Conservation (phyloP, 1,140 invertebrate genomes). For the Belonocnema kinseyi region DNA sequence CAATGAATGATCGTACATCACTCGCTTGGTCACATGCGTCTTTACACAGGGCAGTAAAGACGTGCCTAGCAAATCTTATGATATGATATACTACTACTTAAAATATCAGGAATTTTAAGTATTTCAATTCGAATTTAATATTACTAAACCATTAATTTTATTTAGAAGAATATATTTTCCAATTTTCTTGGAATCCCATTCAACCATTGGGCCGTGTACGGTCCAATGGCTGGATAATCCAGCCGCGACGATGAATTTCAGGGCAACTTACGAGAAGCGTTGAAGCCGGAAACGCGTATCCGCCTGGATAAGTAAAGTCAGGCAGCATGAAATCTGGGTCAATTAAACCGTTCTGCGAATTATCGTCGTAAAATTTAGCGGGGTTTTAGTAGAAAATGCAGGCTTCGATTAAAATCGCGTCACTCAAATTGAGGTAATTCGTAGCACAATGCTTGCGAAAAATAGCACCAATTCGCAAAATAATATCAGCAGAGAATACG, state of each 20-base stretch:
- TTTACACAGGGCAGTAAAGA: too few relatives aligned
- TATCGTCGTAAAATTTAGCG: conserved; percentile 3
- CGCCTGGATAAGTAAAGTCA: conserved; percentile 5
- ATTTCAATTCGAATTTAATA: too few relatives aligned
- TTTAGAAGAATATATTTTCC: too few relatives aligned
- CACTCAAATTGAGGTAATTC: background rate
- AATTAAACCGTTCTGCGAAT: conserved; percentile 8
- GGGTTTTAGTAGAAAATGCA: background rate
- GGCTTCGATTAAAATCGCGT: background rate
- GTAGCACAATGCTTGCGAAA: background rate
- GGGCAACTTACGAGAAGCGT: conserved; percentile 5
- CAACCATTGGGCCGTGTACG: too few relatives aligned
- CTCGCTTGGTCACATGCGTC: too few relatives aligned
- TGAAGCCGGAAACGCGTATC: conserved; percentile 17
- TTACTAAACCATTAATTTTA: too few relatives aligned
- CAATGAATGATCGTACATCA: too few relatives aligned
- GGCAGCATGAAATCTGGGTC: conserved; percentile 12
- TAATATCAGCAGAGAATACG: too few relatives aligned
- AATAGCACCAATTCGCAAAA: background rate
- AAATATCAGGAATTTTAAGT: too few relatives aligned
- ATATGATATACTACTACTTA: too few relatives aligned
- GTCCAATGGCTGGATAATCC: background rate
- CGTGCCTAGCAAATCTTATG: too few relatives aligned
- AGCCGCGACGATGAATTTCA: background rate
- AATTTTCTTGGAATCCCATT: too few relatives aligned